Evolutionary conservation across 2,797 vertebrate species (phyloP), one percentile per base, ranked within the genome.

Genomic region (Hydrophis major): DNA sequence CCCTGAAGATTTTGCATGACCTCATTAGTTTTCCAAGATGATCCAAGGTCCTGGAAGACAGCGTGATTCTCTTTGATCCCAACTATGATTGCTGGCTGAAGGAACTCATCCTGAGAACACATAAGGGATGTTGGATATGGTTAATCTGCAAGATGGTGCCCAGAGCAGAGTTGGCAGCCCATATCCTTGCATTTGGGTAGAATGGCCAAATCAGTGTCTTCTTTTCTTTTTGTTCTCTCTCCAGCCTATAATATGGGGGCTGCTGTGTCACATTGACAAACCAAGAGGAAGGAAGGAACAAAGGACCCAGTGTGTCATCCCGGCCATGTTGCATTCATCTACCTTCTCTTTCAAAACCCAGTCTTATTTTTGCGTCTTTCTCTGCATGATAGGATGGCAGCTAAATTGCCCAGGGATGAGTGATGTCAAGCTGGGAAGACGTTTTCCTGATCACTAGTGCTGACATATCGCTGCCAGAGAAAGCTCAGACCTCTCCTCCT

Each of bases 351-450:
- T 91, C 87, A 87, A 89, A 55, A 42, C 60, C 78, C 47, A 61
- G n/a, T 87, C 69, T 91, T 56, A 47, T 47, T 78, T 74, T 12
- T n/a, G 86, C 25, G 28, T 87, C 47, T 86, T 11, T 25, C 69
- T 92, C n/a, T 90, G 61, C 91, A 90, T 88, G 57, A 28, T 2
- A 88, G 6, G 86, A 86, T 86, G 86, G 94, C 93, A 94, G 89
- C 90, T 93, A 92, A 94, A 95, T 93, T 74, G 87, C 89, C 42
- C 50, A 13, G 88, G 90, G 92, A 91, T 94, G 96, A 97, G 94
- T 95, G 96, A 96, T 0, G 6, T 8, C 78, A 16, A 63, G 93
- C 0, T 13, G 55, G 10, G 89, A 91, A 78, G 90, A 93, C 89
- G 25, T 89, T 55, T 63, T 90, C 92, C 69, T 2, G 10, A 60